A percentile compares a stretch with the other conserved stretches of the same genome.
phyloP scores from a whole-genome alignment of 92 coral and sea anemone genomes.

The Parazoanthus swiftii region DNA sequence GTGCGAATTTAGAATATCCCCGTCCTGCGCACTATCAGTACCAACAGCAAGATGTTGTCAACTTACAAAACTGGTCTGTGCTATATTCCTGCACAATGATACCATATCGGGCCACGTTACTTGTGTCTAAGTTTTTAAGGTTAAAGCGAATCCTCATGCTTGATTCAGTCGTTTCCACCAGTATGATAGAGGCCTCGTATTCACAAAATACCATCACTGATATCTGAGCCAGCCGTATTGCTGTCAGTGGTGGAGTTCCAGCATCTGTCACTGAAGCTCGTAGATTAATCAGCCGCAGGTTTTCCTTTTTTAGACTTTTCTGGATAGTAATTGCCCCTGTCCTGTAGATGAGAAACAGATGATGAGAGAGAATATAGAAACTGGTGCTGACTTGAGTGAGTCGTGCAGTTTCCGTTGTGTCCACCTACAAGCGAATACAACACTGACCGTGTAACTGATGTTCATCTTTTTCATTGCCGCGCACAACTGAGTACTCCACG shows the following conservation, averaged over 20 bases:
- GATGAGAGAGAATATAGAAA: background rate
- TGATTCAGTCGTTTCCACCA: constrained; percentile 55
- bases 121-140: constrained; percentile 63
- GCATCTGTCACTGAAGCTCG: constrained; percentile 71
- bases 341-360: constrained; percentile 33
- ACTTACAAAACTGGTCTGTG: constrained; percentile 65
- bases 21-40: too few relatives aligned
- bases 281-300: constrained; percentile 67
- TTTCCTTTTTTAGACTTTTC: constrained; percentile 52
- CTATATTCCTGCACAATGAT: constrained; percentile 19
- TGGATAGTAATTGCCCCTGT: constrained; percentile 62
- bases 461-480: too few relatives aligned
- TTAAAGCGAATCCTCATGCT: constrained; percentile 70
- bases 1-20: too few relatives aligned
- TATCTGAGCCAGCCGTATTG: constrained; percentile 59
- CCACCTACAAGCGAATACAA: background rate
- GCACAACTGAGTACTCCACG: too few relatives aligned
- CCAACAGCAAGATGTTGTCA: background rate
- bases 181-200: constrained; percentile 54
- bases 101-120: constrained; percentile 73
- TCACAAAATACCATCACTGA: constrained; percentile 67
- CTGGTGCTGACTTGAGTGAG: background rate
- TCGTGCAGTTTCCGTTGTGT: background rate
- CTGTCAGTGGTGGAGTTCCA: constrained; percentile 66
- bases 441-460: background rate